Evolutionary conservation across 2,797 vertebrate genomes (phyloP).

Genomic region (Pseudopleuronectes americanus): DNA sequence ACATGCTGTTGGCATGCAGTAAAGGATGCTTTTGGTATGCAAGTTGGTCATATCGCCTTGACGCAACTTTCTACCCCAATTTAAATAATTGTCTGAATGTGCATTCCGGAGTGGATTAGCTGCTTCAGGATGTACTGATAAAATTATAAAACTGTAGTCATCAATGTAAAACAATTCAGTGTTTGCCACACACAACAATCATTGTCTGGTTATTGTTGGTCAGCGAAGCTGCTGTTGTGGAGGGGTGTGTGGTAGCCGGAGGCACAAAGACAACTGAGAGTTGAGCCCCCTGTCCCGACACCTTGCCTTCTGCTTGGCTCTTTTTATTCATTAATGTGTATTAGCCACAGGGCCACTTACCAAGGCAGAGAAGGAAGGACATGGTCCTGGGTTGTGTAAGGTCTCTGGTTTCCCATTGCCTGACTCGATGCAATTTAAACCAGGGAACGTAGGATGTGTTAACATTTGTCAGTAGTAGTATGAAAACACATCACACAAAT

Average conservation of each 20-base stretch:
- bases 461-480: conserved; percentile 44
- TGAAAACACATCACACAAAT: conserved; percentile 12
- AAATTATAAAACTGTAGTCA: no score
- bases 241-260: conserved; percentile 39
- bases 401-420: conserved; percentile 45
- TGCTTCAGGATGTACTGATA: conserved; percentile 3
- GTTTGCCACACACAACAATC: not conserved
- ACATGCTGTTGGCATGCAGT: not conserved
- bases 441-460: conserved; percentile 29
- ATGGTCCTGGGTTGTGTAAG: not conserved
- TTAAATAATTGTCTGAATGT: not conserved
- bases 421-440: conserved; percentile 59
- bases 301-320: conserved; percentile 41
- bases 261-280: conserved; percentile 54
- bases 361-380: conserved; percentile 33
- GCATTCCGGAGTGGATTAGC: not conserved
- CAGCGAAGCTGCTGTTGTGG: conserved; percentile 34
- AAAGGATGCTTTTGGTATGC: not conserved
- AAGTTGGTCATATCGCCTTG: not conserved
- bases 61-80: not conserved
- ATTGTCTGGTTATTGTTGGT: conserved; percentile 7
- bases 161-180: conserved; percentile 13
- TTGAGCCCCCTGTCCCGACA: conserved; percentile 24
- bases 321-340: conserved; percentile 2
- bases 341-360: conserved; percentile 58